A percentile compares a stretch with the other conserved stretches of the same genome.
Conservation (phyloP, 1,140 invertebrate genomes). For the Drosophila santomea region DNA sequence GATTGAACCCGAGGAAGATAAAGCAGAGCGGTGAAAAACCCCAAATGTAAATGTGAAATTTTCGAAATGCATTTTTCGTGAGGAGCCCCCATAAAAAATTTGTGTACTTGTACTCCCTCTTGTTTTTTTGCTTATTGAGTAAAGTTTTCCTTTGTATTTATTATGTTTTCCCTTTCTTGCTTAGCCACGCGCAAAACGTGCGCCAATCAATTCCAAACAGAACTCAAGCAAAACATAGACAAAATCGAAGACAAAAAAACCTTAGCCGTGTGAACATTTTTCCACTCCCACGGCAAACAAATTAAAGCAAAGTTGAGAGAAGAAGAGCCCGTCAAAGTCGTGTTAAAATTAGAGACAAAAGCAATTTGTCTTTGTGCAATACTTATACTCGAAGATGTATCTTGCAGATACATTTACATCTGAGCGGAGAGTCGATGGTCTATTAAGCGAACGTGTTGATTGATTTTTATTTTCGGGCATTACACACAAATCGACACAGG, state of each 20-base stretch:
- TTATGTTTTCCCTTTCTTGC: conserved; percentile 16
- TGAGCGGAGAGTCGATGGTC: conserved; percentile 26
- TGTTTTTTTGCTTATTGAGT: conserved; percentile 32
- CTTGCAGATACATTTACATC: conserved; percentile 76
- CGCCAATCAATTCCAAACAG: conserved; percentile 74
- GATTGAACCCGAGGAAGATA: conserved; percentile 50
- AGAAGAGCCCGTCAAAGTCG: conserved; percentile 41
- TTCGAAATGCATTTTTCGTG: conserved; percentile 55
- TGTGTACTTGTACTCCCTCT: conserved; percentile 35
- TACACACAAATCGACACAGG: conserved; percentile 40
- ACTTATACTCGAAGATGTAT: conserved; percentile 57
- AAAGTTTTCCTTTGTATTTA: conserved; percentile 20
- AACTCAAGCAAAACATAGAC: conserved; percentile 20
- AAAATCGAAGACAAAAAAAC: conserved; percentile 41
- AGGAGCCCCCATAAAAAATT: conserved; percentile 29
- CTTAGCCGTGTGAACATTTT: conserved; percentile 73
- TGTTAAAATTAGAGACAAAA: conserved; percentile 81
- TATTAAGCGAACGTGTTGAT: conserved; percentile 78
- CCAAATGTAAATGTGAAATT: conserved; percentile 58
- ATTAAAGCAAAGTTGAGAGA: conserved; percentile 57
- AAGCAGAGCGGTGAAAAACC: conserved; percentile 33
- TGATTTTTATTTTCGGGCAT: conserved; percentile 74
- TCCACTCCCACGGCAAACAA: conserved; percentile 74
- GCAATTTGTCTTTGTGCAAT: conserved; percentile 81
- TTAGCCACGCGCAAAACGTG: conserved; percentile 77